Base-by-base conservation (phyloP, 1,140 invertebrate species). In the Dryas iulia region DNA sequence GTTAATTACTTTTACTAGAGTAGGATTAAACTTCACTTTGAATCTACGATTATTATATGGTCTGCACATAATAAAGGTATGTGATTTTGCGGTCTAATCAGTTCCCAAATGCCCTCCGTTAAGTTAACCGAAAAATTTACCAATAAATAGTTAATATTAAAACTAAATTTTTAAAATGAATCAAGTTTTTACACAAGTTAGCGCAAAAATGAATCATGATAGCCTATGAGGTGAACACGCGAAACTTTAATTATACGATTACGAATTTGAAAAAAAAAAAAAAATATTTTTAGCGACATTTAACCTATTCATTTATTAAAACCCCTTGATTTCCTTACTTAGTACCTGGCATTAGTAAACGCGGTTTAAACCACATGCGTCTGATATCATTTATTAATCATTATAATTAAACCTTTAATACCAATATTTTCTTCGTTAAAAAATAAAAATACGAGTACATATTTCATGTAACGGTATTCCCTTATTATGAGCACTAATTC, bases 401-500 rank as follows among this genome's bases (percentile, higher is more conserved):
- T 39, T 47, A 47, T 47, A 18, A 18, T 47, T 21, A 47, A 47
- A 18, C 0, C 14, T 6, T 30, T 33, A 61, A 30, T 12, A 47
- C 25, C 1, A 57, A n/a, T 57, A 28, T 23, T 35, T 59, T n/a
- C n/a, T 28, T 39, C 31, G 30, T 35, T 35, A 59, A 35, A 35
- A 35, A 24, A 31, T 30, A 8, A 6, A 39, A 39, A 39, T 14
- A 18, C n/a, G n/a, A n/a, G n/a, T n/a, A 47, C 18, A 39, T 47
- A 47, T 47, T 1, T 10, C 18, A 33, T n/a, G 31, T 47, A 47
- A 18, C 8, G 10, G 58, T 26, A 60, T 58, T 66, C 24, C 33
- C 23, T 39, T 47, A 39, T 58, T 66, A 39, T 66, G 30, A 21
- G 28, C 69, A 68, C 53, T 71, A 73, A 69, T 74, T 71, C 67